Evolutionary conservation across 1,140 invertebrate species (phyloP), one percentile per base, ranked within the genome.

Genomic region (Antheraea pernyi): DNA sequence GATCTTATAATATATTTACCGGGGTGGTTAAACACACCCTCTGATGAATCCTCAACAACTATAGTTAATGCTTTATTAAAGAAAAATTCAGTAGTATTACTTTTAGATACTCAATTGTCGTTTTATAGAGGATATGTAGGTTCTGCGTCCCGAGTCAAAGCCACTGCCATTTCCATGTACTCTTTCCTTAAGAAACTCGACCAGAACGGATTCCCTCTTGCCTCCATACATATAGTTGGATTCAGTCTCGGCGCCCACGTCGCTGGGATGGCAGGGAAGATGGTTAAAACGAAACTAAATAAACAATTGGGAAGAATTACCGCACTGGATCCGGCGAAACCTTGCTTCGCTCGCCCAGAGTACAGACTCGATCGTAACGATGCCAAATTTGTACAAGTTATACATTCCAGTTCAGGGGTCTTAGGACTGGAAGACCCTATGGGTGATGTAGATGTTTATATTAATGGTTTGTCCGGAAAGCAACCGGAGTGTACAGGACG

Each of bases 201-300:
- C 19, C 65, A 68, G 0, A 70, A 79, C 7, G 93, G 94, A 0
- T 84, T 92, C 10, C 77, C 86, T 19, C 79, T 93, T 0, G 77
- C 84, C 0, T 72, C 91, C 0, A 93, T 96, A 3, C 96, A 97
- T 82, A 77, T 97, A 0, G 94, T 97, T 48, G 97, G 96, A 3
- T 97, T 97, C 86, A 96, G 96, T 78, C 83, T 97, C 0, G 96
- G 96, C 2, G 96, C 96, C 2, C 96, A 97, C 76, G 94, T 96
- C 0, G 95, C 95, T 7, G 96, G 96, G 0, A 95, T 95, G 71
- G 95, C 96, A 0, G 96, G 96, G 0, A 94, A 95, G 72, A 75
- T 94, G n/a, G 78, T 96, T 0, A 94, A 94, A 67, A 88, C 81
- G 5, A 91, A 86, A 39, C 75, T 85, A n/a, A 93, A 93, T 7